A percentile compares a stretch with the other conserved stretches of the same genome.
Evolutionary conservation across 2,113 vertebrate species (phyloP).

Genomic region (Brachirus orientalis): DNA sequence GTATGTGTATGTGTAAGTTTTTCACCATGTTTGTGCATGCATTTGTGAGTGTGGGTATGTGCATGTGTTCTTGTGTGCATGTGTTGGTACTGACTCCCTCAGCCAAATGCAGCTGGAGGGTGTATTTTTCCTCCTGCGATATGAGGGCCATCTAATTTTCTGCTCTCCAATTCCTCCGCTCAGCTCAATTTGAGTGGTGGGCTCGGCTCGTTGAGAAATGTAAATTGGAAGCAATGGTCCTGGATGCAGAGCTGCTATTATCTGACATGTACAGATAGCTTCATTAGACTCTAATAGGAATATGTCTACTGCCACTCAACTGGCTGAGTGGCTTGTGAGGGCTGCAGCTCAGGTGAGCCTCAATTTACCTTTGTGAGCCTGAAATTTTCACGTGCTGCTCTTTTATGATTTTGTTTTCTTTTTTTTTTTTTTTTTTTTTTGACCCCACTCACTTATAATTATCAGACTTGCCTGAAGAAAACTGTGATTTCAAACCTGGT

Average conservation of each 20-base stretch:
- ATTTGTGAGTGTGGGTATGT: slow-evolving; percentile 12
- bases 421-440: slow-evolving; percentile 15
- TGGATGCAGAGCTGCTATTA: slow-evolving; percentile 81
- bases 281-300: slow-evolving; percentile 83
- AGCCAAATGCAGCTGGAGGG: slow-evolving; percentile 77
- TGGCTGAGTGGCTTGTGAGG: slow-evolving; percentile 53
- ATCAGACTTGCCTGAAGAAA: slow-evolving; percentile 24
- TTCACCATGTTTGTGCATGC: slow-evolving; percentile 1
- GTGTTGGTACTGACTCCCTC: slow-evolving; percentile 60
- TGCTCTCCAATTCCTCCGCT: slow-evolving; percentile 82
- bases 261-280: slow-evolving; percentile 85
- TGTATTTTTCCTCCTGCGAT: slow-evolving; percentile 54
- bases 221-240: slow-evolving; percentile 85
- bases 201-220: slow-evolving; percentile 83
- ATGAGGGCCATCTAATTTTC: slow-evolving; percentile 83
- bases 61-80: slow-evolving; percentile 25
- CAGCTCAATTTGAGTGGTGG: slow-evolving; percentile 82
- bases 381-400: too few species aligned
- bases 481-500: slow-evolving; percentile 21
- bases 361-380: slow-evolving; percentile 48
- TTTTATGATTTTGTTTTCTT: too few species aligned
- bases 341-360: slow-evolving; percentile 66
- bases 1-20: background rate
- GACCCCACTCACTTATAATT: slow-evolving; percentile 27
- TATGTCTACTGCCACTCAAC: slow-evolving; percentile 72